phyloP scores from a whole-genome alignment of 2,888 invertebrate genomes.

The Camptogramma bilineatum region DNA sequence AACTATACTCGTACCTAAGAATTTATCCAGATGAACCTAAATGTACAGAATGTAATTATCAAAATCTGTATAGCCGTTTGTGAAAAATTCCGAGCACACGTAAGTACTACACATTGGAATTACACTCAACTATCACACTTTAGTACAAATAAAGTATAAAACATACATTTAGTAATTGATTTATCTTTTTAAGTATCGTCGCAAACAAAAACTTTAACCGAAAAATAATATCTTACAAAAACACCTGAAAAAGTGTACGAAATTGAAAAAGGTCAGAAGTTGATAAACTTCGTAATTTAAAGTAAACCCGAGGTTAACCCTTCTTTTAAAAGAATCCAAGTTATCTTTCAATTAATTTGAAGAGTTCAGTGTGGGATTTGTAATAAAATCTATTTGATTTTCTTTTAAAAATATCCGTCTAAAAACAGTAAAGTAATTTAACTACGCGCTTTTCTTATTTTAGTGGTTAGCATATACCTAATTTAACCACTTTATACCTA shows the following conservation, averaged over 20 bases:
- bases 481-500: no score
- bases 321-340: slow-evolving; percentile 69
- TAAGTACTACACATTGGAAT: no score
- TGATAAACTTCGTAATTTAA: slow-evolving; percentile 63
- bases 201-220: slow-evolving; percentile 26
- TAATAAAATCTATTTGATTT: slow-evolving; percentile 40
- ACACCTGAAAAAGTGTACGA: slow-evolving; percentile 43
- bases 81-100: no score
- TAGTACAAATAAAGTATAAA: no score
- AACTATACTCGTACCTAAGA: no score
- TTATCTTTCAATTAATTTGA: slow-evolving; percentile 80
- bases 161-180: not conserved
- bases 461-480: no score
- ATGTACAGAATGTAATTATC: no score
- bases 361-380: slow-evolving; percentile 56
- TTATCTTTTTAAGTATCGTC: slow-evolving; percentile 20
- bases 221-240: slow-evolving; percentile 42
- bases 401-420: slow-evolving; percentile 22
- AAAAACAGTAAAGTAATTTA: no score
- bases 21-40: no score
- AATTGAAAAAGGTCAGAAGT: slow-evolving; percentile 51
- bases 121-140: no score
- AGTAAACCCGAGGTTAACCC: slow-evolving; percentile 70
- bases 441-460: no score
- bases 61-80: no score